Conservation (phyloP, 2,113 vertebrate species). For the Chionodraco myersi region DNA sequence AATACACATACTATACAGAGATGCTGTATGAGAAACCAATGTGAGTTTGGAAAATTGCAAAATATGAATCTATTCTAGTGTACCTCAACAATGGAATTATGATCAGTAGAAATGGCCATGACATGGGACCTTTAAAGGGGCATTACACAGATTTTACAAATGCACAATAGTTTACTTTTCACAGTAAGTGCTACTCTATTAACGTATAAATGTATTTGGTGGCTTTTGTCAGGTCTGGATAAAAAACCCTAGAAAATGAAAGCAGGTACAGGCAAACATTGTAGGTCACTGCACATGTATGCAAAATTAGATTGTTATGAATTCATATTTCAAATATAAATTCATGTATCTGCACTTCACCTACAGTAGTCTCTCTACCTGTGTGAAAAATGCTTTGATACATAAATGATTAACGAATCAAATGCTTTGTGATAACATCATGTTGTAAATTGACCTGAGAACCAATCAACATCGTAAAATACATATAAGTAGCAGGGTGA, state of each 20-base stretch:
- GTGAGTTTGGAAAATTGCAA: too few relatives aligned
- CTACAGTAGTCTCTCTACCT: background rate
- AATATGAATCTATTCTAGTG: too few relatives aligned
- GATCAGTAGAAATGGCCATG: too few relatives aligned
- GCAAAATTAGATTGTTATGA: background rate
- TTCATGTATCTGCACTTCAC: background rate
- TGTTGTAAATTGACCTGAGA: background rate
- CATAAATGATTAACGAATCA: too few relatives aligned
- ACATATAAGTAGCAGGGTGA: background rate
- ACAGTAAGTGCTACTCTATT: background rate
- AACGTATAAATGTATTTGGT: background rate
- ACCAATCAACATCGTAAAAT: background rate
- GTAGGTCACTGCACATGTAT: too few relatives aligned
- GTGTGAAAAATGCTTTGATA: background rate
- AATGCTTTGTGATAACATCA: conserved; percentile 3
- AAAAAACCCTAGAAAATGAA: background rate
- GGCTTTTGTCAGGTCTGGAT: background rate
- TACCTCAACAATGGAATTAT: too few relatives aligned
- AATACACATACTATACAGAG: too few relatives aligned
- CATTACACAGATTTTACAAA: background rate
- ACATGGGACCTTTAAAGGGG: too few relatives aligned
- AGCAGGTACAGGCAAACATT: background rate
- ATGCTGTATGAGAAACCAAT: too few relatives aligned
- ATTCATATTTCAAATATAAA: background rate
- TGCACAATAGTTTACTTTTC: background rate